These are phyloP conservation scores for Ciconia nigra DNA, from an alignment of 2,797 vertebrate genomes.

Conservation along the genomic window DNA sequence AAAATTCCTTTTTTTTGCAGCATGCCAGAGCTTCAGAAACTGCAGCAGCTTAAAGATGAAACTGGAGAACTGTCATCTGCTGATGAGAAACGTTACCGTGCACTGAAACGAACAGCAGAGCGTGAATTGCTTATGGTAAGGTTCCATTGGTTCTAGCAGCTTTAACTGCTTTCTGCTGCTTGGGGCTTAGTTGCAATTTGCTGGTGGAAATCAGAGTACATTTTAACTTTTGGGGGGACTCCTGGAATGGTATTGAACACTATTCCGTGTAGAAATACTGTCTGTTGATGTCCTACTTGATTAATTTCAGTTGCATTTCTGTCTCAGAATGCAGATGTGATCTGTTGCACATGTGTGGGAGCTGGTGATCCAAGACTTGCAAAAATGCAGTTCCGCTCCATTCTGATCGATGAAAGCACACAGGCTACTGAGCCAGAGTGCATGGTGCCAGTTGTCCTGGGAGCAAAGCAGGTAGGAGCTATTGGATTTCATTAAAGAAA, in stretches of 20 bases:
- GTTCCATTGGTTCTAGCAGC: not conserved
- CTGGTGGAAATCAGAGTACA: not conserved
- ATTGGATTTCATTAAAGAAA: fast-evolving
- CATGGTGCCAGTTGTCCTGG: slow-evolving; percentile 97
- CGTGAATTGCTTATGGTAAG: slow-evolving; percentile 94
- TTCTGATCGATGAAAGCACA: slow-evolving; percentile 97
- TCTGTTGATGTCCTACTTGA: not conserved
- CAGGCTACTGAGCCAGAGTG: slow-evolving; percentile 98
- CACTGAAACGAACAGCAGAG: slow-evolving; percentile 94
- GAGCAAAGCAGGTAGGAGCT: slow-evolving; percentile 90
- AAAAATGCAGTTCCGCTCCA: slow-evolving; percentile 99
- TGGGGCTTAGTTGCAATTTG: not conserved
- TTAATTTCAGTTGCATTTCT: fast-evolving
- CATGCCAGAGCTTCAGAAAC: slow-evolving; percentile 97
- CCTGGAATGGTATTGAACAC: not conserved
- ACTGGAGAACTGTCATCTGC: slow-evolving; percentile 96
- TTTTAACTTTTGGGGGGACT: not conserved
- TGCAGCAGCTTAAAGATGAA: slow-evolving; percentile 99
- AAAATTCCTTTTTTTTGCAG: slow-evolving; percentile 61
- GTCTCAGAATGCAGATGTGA: slow-evolving; percentile 92
- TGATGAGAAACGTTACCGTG: slow-evolving; percentile 95
- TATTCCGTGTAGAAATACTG: not conserved
- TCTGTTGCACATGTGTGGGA: slow-evolving; percentile 96
- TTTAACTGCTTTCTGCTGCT: not conserved
- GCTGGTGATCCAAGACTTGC: slow-evolving; percentile 94